Percentiles rank a stretch among this genome's conserved stretches.
These are phyloP conservation scores for Gallinago jamesoni DNA, from an alignment of 2,113 vertebrate species.

Conservation along the genomic window DNA sequence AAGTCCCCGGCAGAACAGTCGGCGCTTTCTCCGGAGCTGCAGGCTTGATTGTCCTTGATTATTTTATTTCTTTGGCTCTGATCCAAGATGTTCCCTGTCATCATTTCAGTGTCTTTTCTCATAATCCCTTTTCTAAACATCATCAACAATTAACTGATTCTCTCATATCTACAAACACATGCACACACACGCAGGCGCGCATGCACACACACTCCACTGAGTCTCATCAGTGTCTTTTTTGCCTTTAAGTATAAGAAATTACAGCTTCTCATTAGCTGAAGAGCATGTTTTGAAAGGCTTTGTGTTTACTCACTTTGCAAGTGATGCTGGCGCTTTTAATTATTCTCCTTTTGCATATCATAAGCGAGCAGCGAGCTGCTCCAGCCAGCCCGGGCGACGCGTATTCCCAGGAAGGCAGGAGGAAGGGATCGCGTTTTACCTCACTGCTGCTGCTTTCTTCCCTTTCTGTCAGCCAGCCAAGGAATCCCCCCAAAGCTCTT, in stretches of 20 bases:
- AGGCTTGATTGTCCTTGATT: constrained; percentile 75
- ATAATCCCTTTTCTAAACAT: constrained; percentile 82
- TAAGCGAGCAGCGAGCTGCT: constrained; percentile 74
- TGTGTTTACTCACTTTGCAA: constrained; percentile 83
- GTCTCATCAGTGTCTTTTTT: constrained; percentile 74
- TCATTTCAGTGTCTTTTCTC: constrained; percentile 78
- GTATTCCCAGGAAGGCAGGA: constrained; percentile 72
- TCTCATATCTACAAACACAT: constrained; percentile 61
- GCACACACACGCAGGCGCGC: constrained; percentile 57
- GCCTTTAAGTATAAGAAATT: constrained; percentile 81
- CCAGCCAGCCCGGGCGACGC: constrained; percentile 57
- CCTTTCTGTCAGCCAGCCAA: constrained; percentile 80
- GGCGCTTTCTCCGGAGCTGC: constrained; percentile 67
- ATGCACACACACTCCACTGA: constrained; percentile 65
- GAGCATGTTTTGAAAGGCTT: constrained; percentile 78
- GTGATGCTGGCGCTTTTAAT: constrained; percentile 79
- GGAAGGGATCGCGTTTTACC: constrained; percentile 71
- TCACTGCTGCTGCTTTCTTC: constrained; percentile 75
- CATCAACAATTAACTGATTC: constrained; percentile 80
- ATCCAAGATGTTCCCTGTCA: constrained; percentile 80
- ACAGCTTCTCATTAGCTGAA: constrained; percentile 80
- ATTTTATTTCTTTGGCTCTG: constrained; percentile 77
- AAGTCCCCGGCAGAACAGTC: constrained; percentile 62
- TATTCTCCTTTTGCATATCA: constrained; percentile 77
- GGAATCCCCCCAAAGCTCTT: constrained; percentile 81